phyloP scores from a whole-genome alignment of 2,888 invertebrate species.

The Hemistola chrysoprasaria region DNA sequence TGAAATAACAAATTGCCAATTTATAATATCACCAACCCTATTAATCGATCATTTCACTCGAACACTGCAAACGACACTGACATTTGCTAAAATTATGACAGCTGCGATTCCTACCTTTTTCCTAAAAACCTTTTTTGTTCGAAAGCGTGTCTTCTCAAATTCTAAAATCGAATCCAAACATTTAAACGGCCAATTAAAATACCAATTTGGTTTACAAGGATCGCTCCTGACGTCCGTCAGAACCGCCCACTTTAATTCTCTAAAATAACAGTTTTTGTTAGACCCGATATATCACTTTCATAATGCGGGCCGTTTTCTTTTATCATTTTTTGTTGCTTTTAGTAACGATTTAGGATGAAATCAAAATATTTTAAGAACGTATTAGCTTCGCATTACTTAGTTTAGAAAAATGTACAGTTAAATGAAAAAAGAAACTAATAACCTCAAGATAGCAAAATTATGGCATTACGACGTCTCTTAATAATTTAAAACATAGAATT shows the following conservation, averaged over 20 bases:
- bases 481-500: no score
- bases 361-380: constrained; percentile 10
- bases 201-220: constrained; percentile 51
- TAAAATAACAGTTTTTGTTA: constrained; percentile 60
- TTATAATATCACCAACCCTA: no score
- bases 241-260: constrained; percentile 54
- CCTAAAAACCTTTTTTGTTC: constrained; percentile 25
- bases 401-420: not conserved
- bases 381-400: no score
- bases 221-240: constrained; percentile 49
- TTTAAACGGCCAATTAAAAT: constrained; percentile 67
- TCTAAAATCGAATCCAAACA: constrained; percentile 61
- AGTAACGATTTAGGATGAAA: constrained; percentile 18
- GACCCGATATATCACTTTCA: constrained; percentile 27
- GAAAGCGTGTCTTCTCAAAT: constrained; percentile 37
- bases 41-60: constrained; percentile 1
- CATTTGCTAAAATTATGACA: constrained; percentile 31
- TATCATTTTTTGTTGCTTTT: constrained; percentile 23
- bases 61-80: constrained; percentile 24
- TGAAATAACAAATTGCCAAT: no score
- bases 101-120: constrained; percentile 30
- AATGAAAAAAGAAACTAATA: not conserved
- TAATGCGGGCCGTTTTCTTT: constrained; percentile 22
- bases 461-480: no score
- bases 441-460: no score